Evolutionary conservation across 2,797 vertebrate species (phyloP).

Genomic region (Melanotaenia boesemani): DNA sequence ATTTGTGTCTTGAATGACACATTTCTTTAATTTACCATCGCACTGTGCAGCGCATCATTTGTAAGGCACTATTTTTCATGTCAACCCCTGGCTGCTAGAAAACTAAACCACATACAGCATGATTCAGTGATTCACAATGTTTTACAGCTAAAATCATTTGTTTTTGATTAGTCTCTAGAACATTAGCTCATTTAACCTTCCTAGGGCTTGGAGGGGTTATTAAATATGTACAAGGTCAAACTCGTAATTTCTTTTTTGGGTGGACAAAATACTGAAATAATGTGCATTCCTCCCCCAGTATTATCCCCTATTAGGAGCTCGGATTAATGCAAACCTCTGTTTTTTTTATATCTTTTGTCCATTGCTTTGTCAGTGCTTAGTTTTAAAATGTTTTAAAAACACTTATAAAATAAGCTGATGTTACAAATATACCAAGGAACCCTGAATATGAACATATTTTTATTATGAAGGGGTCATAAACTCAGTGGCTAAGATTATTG

Average conservation of each 20-base stretch:
- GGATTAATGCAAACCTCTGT: background rate
- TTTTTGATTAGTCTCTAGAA: background rate
- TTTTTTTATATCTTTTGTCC: background rate
- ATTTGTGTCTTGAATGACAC: constrained; percentile 28
- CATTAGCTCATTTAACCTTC: background rate
- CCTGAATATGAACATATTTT: background rate
- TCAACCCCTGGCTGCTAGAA: constrained; percentile 1
- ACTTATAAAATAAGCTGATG: background rate
- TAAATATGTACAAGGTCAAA: too few relatives aligned
- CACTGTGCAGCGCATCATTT: constrained; percentile 1
- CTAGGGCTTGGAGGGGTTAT: too few relatives aligned
- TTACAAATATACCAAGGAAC: background rate
- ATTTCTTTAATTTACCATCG: constrained; percentile 27
- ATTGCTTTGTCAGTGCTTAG: background rate
- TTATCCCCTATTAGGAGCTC: background rate
- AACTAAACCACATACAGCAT: background rate
- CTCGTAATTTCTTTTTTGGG: too few relatives aligned
- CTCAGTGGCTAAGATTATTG: background rate
- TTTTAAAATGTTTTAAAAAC: constrained; percentile 5
- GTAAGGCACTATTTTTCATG: constrained; percentile 7
- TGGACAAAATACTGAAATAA: too few relatives aligned
- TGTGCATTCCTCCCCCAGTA: too few relatives aligned
- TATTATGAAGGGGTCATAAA: background rate
- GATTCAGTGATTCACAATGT: background rate
- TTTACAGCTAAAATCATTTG: background rate